phyloP scores from a whole-genome alignment of 1,140 invertebrate genomes.

The Periplaneta americana region DNA sequence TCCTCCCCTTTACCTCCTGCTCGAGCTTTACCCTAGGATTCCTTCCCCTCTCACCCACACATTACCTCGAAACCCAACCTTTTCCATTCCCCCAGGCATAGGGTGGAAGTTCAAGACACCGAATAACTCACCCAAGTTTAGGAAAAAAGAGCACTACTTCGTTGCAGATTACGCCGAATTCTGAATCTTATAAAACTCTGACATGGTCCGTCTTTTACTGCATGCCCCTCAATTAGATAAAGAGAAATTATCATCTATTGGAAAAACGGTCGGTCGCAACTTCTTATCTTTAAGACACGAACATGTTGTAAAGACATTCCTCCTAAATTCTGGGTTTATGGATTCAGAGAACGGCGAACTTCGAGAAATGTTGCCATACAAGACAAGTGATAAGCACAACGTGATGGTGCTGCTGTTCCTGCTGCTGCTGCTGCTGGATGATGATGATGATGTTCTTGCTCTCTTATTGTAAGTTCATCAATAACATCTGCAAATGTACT shows the following conservation, averaged over 20 bases:
- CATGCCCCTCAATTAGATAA: not conserved
- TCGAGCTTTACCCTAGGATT: not conserved
- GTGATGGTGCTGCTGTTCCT: too few species aligned
- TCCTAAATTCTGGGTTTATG: too few species aligned
- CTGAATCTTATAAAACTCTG: not conserved
- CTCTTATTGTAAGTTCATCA: too few species aligned
- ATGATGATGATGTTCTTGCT: too few species aligned
- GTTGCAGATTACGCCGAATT: not conserved
- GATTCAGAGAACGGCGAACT: too few species aligned
- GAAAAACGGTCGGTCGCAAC: not conserved
- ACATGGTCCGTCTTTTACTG: not conserved
- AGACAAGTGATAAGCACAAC: too few species aligned
- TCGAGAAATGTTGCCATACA: too few species aligned
- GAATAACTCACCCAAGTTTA: not conserved
- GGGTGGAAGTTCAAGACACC: not conserved
- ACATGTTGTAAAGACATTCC: too few species aligned
- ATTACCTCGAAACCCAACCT: not conserved
- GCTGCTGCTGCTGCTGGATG: too few species aligned
- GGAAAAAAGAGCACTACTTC: not conserved
- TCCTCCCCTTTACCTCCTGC: not conserved
- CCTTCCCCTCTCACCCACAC: not conserved
- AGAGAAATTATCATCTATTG: not conserved
- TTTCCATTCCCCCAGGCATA: not conserved
- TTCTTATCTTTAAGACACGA: not conserved
- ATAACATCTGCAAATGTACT: too few species aligned